Base-by-base conservation (phyloP, 1,140 invertebrate species). In the Drosophila santomea region DNA sequence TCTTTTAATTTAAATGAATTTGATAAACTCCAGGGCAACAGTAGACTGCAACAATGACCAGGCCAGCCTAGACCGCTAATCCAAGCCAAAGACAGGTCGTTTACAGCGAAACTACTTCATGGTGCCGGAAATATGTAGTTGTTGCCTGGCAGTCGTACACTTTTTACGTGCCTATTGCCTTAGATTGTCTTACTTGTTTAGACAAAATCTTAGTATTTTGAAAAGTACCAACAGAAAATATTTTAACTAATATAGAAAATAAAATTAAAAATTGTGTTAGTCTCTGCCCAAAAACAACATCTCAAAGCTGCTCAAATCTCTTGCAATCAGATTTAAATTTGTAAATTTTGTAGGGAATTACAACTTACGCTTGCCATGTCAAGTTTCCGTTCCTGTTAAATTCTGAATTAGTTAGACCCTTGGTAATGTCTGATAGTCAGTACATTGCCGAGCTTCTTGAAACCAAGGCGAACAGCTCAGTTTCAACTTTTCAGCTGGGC, bases 1-100 rank as follows among this genome's bases (percentile, higher is more conserved):
- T 69, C 67, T 69, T 69, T 69, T 69, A 50, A 69, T 69, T 69
- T 68, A 68, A 68, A 68, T 76, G 35, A 59, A 54, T 67, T 75
- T 67, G 72, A 76, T 76, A 76, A 76, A 56, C 74, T 51, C 62
- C 61, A 69, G 54, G 55, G 62, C 73, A 60, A 38, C 38, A 12
- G 38, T 28, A 6, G 45, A 41, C 54, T 52, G 38, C 54, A 76
- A 68, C 73, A 77, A 76, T 75, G 61, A 67, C 41, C 73, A 52
- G 7, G 6, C n/a, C 41, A 14, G 25, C 35, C 47, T 48, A 44
- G 39, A 60, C 35, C 36, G 25, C 28, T 17, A 36, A n/a, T 23
- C 38, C 38, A 47, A 47, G 44, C 15, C 48, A 25, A 15, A 48
- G 23, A 50, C 68, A 6, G 45, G 45, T 36, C 23, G 52, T 23